Evolutionary conservation across 2,113 vertebrate genomes (phyloP).

Genomic region (Tympanuchus pallidicinctus): DNA sequence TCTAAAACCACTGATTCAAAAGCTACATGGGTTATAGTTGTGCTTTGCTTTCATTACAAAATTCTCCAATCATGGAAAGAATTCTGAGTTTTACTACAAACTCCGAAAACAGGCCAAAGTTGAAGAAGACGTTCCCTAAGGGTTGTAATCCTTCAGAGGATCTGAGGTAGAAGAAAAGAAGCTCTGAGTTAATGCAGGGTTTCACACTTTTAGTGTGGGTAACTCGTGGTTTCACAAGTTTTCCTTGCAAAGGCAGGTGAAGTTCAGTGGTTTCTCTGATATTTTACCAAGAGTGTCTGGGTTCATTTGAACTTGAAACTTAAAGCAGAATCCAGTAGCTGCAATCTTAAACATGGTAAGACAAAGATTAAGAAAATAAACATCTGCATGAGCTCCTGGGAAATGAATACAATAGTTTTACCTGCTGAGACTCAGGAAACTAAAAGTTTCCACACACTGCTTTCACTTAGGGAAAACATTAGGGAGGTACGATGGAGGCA

Average conservation of each 20-base stretch:
- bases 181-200: background rate
- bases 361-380: constrained; percentile 8
- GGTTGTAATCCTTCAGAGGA: background rate
- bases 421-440: background rate
- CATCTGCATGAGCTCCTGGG: background rate
- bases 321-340: constrained; percentile 36
- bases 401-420: background rate
- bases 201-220: constrained; percentile 13
- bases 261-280: constrained; percentile 35
- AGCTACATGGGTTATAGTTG: background rate
- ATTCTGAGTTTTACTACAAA: background rate
- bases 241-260: constrained; percentile 47
- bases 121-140: background rate
- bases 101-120: background rate
- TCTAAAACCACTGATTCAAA: background rate
- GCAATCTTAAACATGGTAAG: constrained; percentile 29
- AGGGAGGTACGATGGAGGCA: background rate
- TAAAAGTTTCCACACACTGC: background rate
- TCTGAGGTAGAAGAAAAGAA: background rate
- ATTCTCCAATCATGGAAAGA: background rate
- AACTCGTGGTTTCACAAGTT: constrained; percentile 7
- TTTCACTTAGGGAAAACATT: background rate
- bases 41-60: background rate
- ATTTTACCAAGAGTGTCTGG: constrained; percentile 15
- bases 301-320: constrained; percentile 47